phyloP scores from a whole-genome alignment of 2,797 vertebrate genomes.

The Eremophila alpestris region DNA sequence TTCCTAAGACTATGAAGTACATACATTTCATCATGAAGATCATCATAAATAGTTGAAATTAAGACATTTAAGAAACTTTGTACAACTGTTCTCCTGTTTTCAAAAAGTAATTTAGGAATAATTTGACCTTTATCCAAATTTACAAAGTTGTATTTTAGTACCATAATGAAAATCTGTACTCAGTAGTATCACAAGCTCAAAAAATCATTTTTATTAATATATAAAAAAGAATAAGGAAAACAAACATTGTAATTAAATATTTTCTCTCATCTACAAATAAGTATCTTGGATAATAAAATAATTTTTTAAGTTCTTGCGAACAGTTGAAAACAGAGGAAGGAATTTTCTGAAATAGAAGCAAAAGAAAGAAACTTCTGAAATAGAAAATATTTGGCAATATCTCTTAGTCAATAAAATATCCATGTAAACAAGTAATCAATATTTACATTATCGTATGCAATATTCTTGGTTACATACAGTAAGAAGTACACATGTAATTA shows the following conservation, averaged over 20 bases:
- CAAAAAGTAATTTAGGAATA: neutral
- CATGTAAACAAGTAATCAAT: conserved; percentile 16
- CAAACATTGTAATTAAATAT: conserved; percentile 31
- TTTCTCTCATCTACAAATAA: conserved; percentile 36
- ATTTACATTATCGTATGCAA: conserved; percentile 36
- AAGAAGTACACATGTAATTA: neutral
- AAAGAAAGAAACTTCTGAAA: conserved; percentile 35
- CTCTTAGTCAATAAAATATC: conserved; percentile 16
- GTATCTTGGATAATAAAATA: conserved; percentile 11
- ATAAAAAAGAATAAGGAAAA: conserved; percentile 58
- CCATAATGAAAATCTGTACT: neutral
- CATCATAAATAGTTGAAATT: neutral
- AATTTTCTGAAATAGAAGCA: conserved; percentile 30
- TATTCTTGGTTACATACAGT: neutral
- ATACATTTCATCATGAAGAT: neutral
- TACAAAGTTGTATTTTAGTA: neutral
- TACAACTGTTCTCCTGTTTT: neutral
- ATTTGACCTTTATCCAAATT: neutral
- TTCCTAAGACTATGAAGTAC: neutral
- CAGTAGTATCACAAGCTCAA: neutral
- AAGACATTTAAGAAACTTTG: neutral
- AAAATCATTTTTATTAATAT: conserved; percentile 71
- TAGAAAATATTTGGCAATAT: conserved; percentile 50
- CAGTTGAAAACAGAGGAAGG: neutral
- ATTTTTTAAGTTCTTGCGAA: conserved; percentile 28